These are phyloP conservation scores for Minunthozetes semirufus DNA, from an alignment of 2,888 invertebrate genomes.

Conservation along the genomic window DNA sequence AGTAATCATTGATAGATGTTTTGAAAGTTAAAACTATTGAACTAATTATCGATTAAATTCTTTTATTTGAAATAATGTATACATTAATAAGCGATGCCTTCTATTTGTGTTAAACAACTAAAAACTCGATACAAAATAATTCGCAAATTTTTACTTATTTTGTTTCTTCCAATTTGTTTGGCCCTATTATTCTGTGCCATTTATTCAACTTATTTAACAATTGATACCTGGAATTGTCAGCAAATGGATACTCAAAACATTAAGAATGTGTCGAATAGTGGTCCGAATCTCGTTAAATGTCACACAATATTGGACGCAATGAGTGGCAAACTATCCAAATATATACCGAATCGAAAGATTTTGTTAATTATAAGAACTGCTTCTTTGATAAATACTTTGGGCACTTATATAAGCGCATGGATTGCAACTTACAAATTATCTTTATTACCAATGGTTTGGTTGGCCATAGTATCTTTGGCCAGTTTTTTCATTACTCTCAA, in stretches of 20 bases:
- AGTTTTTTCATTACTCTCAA: conserved; percentile 20
- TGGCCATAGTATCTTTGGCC: background rate
- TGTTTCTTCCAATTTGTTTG: conserved; percentile 11
- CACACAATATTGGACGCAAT: conserved; percentile 23
- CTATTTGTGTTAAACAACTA: background rate
- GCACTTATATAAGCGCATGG: conserved; percentile 16
- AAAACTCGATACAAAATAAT: background rate
- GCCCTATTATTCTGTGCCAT: background rate
- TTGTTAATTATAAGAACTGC: background rate
- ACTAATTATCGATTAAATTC: too few relatives aligned
- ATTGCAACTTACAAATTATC: conserved; percentile 15
- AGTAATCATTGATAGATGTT: too few relatives aligned
- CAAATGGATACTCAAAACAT: background rate
- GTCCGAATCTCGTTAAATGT: background rate
- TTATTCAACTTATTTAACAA: conserved; percentile 24
- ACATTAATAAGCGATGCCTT: background rate
- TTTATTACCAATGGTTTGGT: background rate
- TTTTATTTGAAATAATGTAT: too few relatives aligned
- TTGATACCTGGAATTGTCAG: conserved; percentile 6
- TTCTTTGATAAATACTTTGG: conserved; percentile 3
- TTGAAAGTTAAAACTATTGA: too few relatives aligned
- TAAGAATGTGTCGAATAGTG: background rate
- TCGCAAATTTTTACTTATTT: background rate
- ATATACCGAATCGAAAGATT: background rate
- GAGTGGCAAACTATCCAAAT: background rate